Evolutionary conservation across 2,888 invertebrate species (phyloP), one percentile per base, ranked within the genome.

Genomic region (Tanytarsus gracilentus): DNA sequence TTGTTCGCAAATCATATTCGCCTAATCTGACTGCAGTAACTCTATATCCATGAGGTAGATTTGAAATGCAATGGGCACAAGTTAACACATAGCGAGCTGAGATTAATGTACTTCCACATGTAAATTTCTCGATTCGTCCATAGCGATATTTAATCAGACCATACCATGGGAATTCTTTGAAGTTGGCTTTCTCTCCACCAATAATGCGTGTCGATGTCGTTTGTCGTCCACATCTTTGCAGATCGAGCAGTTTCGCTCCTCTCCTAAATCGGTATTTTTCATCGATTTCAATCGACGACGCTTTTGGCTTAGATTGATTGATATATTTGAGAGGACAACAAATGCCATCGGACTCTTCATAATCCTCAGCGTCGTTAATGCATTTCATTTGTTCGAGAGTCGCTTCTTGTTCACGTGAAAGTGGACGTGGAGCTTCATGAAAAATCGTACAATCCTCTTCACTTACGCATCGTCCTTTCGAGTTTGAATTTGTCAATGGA

Each of bases 151-250:
- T 74, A 21, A 79, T 66, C 7, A 79, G 67, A 0, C 75, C 78
- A 78, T 79, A 78, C 79, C 79, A 80, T 0, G 79, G 79, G 64
- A 71, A 78, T 29, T 79, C 76, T 27, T 73, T 71, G 6, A 78
- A 64, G 0, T 67, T 67, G 0, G 78, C 76, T 62, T 71, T 69
- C 39, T 73, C 69, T 1, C 79, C 79, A 18, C 74, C 72, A 8
- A 75, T 66, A 51, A 80, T 77, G 62, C 73, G 72, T 25, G 68
- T 65, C 4, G 68, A 64, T 6, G 67, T 67, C n/a, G 49, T 39
- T 3, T 73, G 55, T 1, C 69, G 67, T 1, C 78, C 78, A 63
- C 79, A 79, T 0, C 64, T 62, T 16, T 60, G 23, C 23, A 50
- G 5, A 33, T 60, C 50, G 5, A 60, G 27, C 16, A 36, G 25